Percentiles rank a stretch among this genome's conserved stretches.
These are phyloP conservation scores for Lepidochrysops patricia DNA, from an alignment of 2,888 invertebrate species.

Conservation along the genomic window DNA sequence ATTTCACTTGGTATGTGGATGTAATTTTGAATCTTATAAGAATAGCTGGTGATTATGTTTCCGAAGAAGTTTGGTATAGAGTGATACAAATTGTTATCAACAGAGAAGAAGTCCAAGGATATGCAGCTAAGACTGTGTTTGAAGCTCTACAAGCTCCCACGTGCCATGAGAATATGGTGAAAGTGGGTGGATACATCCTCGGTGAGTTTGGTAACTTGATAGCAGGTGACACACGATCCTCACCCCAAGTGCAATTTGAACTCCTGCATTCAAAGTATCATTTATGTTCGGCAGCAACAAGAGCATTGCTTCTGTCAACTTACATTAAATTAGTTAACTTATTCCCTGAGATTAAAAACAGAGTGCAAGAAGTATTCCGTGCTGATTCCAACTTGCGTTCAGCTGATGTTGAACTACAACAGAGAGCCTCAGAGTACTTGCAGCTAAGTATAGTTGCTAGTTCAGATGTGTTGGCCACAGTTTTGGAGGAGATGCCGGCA, in stretches of 20 bases:
- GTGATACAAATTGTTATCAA: slow-evolving; percentile 99
- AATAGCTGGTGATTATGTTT: slow-evolving; percentile 99
- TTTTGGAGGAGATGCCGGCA: slow-evolving; percentile 99
- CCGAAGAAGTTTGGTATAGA: slow-evolving; percentile 99
- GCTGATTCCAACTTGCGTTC: slow-evolving; percentile 97
- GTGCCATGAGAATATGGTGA: slow-evolving; percentile 99
- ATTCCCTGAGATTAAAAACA: slow-evolving; percentile 97
- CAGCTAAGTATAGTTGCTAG: slow-evolving; percentile 97
- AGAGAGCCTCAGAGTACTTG: slow-evolving; percentile 97
- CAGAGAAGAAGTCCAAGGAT: slow-evolving; percentile 99
- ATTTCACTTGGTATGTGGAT: slow-evolving; percentile 99
- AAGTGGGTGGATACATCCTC: slow-evolving; percentile 98
- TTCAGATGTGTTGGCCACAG: slow-evolving; percentile 97
- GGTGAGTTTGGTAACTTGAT: slow-evolving; percentile 99
- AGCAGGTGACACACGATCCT: slow-evolving; percentile 97
- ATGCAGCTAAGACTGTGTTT: slow-evolving; percentile 99
- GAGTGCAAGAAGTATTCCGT: slow-evolving; percentile 95
- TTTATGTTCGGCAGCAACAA: slow-evolving; percentile 96
- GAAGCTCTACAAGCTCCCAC: slow-evolving; percentile 99
- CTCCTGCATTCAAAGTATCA: slow-evolving; percentile 99
- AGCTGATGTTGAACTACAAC: slow-evolving; percentile 98
- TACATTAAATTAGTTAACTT: slow-evolving; percentile 99
- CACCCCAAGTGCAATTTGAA: slow-evolving; percentile 98
- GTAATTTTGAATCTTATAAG: slow-evolving; percentile 98
- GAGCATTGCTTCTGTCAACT: slow-evolving; percentile 96